Evolutionary conservation across 2,113 vertebrate genomes (phyloP).

Genomic region (Steatornis caripensis): DNA sequence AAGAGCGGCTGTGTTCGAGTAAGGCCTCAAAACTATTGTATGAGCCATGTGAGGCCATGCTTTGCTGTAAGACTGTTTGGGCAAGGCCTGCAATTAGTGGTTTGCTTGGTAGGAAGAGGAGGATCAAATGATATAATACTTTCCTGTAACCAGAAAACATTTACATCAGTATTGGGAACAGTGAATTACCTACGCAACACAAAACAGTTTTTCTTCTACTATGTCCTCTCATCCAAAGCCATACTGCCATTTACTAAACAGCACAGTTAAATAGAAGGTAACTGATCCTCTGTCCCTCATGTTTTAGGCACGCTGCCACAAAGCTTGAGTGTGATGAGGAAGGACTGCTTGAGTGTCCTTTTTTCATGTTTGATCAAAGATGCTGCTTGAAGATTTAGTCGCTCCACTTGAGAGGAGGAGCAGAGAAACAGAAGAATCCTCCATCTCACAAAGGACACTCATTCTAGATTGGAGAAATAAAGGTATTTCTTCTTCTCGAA

Average conservation of each 20-base stretch:
- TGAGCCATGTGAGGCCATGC: neutral
- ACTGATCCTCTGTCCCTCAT: neutral
- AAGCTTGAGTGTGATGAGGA: neutral
- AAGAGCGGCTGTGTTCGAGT: neutral
- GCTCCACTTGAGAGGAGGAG: neutral
- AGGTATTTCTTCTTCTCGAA: neutral
- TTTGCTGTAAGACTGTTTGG: neutral
- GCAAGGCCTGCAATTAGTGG: neutral
- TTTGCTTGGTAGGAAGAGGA: neutral
- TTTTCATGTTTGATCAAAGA: neutral
- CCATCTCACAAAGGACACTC: neutral
- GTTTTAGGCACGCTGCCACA: neutral
- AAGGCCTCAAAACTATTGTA: neutral
- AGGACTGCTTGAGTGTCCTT: neutral
- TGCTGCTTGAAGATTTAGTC: neutral
- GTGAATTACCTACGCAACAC: neutral
- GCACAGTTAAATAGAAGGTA: neutral
- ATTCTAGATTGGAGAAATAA: neutral
- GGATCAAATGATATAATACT: neutral
- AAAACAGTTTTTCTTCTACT: neutral
- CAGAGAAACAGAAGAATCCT: neutral
- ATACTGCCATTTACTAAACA: neutral
- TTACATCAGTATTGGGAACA: neutral
- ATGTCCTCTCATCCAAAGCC: neutral
- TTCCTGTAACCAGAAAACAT: neutral